phyloP scores from a whole-genome alignment of 2,797 vertebrate genomes.

The Cottoperca gobio region DNA sequence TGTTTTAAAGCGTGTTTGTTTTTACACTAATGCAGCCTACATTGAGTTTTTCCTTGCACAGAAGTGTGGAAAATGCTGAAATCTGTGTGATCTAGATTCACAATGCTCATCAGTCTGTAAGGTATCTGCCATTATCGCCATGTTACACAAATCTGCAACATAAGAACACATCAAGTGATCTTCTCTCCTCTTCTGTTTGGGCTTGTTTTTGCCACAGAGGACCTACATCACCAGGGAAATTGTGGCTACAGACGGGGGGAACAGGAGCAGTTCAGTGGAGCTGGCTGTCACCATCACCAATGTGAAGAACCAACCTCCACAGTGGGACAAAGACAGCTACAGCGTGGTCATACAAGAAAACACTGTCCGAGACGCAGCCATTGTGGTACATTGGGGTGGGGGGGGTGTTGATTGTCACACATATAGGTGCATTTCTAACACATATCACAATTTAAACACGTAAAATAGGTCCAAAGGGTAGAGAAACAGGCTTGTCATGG shows the following conservation, averaged over 20 bases:
- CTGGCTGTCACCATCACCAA: slow-evolving; percentile 88
- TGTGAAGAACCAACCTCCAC: slow-evolving; percentile 90
- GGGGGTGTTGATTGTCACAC: background rate
- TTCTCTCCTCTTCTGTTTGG: background rate
- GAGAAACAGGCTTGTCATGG: background rate
- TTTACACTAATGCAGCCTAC: slow-evolving; percentile 1
- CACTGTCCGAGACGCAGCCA: slow-evolving; percentile 82
- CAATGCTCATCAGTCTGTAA: slow-evolving; percentile 5
- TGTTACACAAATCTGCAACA: background rate
- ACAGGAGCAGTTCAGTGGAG: slow-evolving; percentile 88
- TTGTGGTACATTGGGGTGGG: slow-evolving; percentile 79
- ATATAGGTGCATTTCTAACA: background rate
- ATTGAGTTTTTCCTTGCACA: background rate
- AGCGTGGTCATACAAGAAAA: slow-evolving; percentile 89
- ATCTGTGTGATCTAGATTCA: slow-evolving; percentile 23
- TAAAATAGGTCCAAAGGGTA: background rate
- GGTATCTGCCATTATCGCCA: background rate
- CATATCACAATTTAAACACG: background rate
- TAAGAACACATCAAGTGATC: background rate
- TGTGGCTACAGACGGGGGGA: slow-evolving; percentile 89
- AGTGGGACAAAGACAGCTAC: slow-evolving; percentile 89
- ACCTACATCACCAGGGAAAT: slow-evolving; percentile 88
- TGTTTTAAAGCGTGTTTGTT: slow-evolving; percentile 28
- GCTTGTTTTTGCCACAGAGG: slow-evolving; percentile 75
- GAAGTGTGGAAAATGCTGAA: background rate